phyloP scores from a whole-genome alignment of 2,113 vertebrate species.

The Oncorhynchus kisutch region DNA sequence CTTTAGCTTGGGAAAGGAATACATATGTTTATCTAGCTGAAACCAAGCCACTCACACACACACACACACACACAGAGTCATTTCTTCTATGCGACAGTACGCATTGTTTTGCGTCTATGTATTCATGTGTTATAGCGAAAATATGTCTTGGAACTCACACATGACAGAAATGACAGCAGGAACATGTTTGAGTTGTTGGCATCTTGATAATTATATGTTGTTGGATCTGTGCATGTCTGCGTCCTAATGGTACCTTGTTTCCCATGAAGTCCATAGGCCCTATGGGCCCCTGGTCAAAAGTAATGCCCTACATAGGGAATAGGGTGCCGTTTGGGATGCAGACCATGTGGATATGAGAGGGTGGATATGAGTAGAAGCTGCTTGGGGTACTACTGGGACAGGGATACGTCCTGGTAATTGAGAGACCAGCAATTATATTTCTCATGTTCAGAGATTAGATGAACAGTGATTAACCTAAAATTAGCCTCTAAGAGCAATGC shows the following conservation, averaged over 20 bases:
- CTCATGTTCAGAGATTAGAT: slow-evolving; percentile 57
- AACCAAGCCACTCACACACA: not conserved
- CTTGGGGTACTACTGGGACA: not conserved
- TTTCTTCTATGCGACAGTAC: not conserved
- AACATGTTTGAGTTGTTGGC: no score
- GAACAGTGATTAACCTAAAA: slow-evolving; percentile 55
- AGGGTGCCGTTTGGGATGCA: no score
- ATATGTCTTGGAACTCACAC: no score
- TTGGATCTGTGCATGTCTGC: no score
- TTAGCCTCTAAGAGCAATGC: slow-evolving; percentile 39
- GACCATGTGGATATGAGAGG: not conserved
- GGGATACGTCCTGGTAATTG: slow-evolving; percentile 40
- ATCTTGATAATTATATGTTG: no score
- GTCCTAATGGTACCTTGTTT: no score
- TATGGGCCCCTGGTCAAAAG: no score
- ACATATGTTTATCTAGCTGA: slow-evolving; percentile 40
- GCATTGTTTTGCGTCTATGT: not conserved
- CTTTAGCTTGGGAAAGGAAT: slow-evolving; percentile 27
- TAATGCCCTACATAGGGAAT: no score
- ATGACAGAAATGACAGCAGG: no score
- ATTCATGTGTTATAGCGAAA: no score
- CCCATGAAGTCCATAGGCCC: no score
- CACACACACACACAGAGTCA: no score
- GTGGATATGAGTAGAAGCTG: not conserved
- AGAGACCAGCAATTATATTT: slow-evolving; percentile 54